phyloP scores from a whole-genome alignment of 1,140 invertebrate species.

The Aricia agestis region DNA sequence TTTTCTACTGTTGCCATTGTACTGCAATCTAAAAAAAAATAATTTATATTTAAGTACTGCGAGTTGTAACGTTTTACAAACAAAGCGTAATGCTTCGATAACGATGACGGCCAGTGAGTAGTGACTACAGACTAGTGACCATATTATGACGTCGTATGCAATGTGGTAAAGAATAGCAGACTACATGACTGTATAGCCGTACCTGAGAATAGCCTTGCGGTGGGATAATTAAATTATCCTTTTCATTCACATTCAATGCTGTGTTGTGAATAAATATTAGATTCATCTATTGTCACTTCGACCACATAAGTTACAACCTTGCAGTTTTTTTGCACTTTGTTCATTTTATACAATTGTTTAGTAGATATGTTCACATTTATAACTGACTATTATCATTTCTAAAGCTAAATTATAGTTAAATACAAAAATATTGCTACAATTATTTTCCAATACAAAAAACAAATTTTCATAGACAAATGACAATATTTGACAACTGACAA shows the following conservation, averaged over 20 bases:
- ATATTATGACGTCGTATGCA: neutral
- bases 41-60: neutral
- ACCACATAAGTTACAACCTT: neutral
- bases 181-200: neutral
- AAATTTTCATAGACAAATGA: neutral
- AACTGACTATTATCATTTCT: neutral
- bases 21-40: constrained; percentile 17
- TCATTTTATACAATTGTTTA: neutral
- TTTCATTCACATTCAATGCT: neutral
- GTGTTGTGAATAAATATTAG: neutral
- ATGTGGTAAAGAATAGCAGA: neutral
- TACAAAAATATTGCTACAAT: neutral
- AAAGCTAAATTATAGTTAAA: neutral
- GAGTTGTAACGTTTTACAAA: neutral
- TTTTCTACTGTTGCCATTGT: constrained; percentile 45
- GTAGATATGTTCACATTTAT: neutral
- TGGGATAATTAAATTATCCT: neutral
- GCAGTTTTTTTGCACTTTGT: neutral
- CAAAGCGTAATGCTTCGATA: neutral
- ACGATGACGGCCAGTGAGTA: neutral
- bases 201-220: constrained; percentile 9
- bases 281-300: constrained; percentile 2
- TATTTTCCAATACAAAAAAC: neutral
- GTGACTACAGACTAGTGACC: too few relatives aligned
- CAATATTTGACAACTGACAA: neutral